Conservation (phyloP, 2,797 vertebrate genomes). For the Mionectes olivaceus region DNA sequence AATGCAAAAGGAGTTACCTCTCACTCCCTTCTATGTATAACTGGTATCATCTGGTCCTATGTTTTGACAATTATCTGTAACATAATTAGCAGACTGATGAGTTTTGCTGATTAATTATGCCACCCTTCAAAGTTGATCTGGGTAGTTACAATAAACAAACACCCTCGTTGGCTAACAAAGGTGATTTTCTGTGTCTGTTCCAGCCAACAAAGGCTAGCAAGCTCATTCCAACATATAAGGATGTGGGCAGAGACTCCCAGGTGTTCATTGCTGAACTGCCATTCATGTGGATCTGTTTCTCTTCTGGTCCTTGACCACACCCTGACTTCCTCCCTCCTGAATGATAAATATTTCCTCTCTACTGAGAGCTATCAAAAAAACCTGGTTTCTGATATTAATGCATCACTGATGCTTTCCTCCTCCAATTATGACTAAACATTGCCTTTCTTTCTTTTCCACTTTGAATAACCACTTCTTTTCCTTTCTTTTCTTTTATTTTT, state of each 20-base stretch:
- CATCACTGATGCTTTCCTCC: background rate
- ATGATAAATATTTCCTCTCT: constrained; percentile 2
- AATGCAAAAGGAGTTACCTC: background rate
- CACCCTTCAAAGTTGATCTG: constrained; percentile 53
- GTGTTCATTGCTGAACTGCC: background rate
- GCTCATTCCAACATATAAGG: background rate
- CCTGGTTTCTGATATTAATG: background rate
- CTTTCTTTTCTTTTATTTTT: background rate
- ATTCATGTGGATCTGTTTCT: background rate
- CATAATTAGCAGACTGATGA: constrained; percentile 59
- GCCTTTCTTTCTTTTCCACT: background rate
- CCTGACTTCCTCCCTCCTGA: background rate
- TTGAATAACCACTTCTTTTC: background rate
- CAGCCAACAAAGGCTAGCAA: background rate
- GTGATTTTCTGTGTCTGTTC: constrained; percentile 4
- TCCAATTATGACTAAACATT: constrained; percentile 42
- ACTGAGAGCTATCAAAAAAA: background rate
- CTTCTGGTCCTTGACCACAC: background rate
- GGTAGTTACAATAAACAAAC: constrained; percentile 59
- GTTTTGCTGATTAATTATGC: constrained; percentile 59
- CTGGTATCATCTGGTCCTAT: constrained; percentile 47
- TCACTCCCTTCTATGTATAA: background rate
- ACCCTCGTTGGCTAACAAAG: constrained; percentile 20
- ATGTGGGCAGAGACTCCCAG: background rate
- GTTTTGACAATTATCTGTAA: constrained; percentile 63